phyloP scores from a whole-genome alignment of 2,888 invertebrate genomes.

The Sturmia bella region DNA sequence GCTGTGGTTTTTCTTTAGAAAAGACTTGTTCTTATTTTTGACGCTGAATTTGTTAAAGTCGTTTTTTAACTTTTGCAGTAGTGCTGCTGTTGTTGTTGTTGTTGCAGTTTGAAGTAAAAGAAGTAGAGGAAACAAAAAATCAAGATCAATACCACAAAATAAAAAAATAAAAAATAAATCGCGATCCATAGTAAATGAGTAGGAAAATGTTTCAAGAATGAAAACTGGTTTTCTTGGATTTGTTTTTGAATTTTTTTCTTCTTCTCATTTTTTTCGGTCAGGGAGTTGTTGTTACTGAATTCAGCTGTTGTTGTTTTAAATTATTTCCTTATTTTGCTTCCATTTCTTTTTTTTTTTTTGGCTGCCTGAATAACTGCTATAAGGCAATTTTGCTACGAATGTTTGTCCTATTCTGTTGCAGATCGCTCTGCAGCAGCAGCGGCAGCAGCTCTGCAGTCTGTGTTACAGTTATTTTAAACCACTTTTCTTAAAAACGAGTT shows the following conservation, averaged over 20 bases:
- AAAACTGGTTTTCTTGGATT: conserved; percentile 52
- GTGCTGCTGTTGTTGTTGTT: not conserved
- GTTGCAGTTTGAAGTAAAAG: not conserved
- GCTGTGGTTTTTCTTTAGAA: not conserved
- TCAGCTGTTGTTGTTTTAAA: conserved; percentile 10
- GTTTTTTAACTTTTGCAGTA: conserved; percentile 12
- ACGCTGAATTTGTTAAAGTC: conserved; percentile 36
- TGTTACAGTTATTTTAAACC: conserved; percentile 53
- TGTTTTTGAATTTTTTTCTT: not conserved
- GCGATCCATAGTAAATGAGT: conserved; percentile 6
- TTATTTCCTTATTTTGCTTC: too few relatives aligned
- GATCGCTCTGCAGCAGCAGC: not conserved
- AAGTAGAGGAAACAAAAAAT: conserved; percentile 22
- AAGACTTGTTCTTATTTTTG: conserved; percentile 52
- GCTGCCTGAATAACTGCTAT: conserved; percentile 1
- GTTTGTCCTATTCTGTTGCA: not conserved
- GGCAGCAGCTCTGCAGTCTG: not conserved
- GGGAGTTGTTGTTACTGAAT: conserved; percentile 49
- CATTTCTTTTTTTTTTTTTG: conserved; percentile 48
- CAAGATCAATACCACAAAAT: conserved; percentile 42
- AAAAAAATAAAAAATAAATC: not conserved
- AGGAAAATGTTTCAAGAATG: conserved; percentile 54
- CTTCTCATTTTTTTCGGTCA: conserved; percentile 60
- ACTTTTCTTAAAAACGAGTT: conserved; percentile 1
- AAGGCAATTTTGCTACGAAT: conserved; percentile 19